Base-by-base conservation (phyloP, 2,797 vertebrate species). In the Fundulus diaphanus region DNA sequence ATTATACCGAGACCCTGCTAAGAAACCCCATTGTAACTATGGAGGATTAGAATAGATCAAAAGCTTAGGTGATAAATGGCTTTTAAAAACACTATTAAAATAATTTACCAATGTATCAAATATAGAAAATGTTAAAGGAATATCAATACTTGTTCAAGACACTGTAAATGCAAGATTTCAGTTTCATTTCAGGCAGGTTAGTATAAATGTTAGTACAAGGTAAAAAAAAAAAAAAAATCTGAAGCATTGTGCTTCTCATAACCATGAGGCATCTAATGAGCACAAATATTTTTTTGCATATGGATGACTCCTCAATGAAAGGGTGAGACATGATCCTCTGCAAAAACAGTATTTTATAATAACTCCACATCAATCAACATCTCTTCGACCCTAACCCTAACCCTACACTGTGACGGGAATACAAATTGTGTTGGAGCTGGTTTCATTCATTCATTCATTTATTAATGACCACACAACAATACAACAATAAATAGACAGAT, bases 241-340 rank as follows among this genome's bases (percentile, higher is more conserved):
- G 9, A 42, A 66, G 31, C 11, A 15, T 13, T 42, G 37, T 56
- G 3, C 13, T 5, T 52, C 63, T 68, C 29, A 65, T 44, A 33
- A 44, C 70, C 51, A 33, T 70, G 7, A 40, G 16, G 63, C 16
- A 31, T 59, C 70, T 56, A 33, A 59, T 80, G 70, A 78, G 70
- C 22, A 74, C 69, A 76, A 71, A 35, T 73, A 84, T 77, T 66
- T 76, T 85, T 90, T 86, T 85, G 79, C 82, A 71, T 37, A 12
- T 1, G 18, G 29, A 51, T 59, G 63, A 52, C 35, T 82, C 73
- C 65, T 76, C 27, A 37, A 70, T 74, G 79, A 84, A 84, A 52
- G 24, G 51, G 52, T 65, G 52, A 33, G 77, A 56, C 70, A 31
- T 22, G 59, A 80, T 61, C 54, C 76, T 77, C 70, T 59, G 52